Percentiles rank a stretch among this genome's conserved stretches.
phyloP scores from a whole-genome alignment of 2,113 vertebrate genomes.

The Eudyptes chrysolophus region DNA sequence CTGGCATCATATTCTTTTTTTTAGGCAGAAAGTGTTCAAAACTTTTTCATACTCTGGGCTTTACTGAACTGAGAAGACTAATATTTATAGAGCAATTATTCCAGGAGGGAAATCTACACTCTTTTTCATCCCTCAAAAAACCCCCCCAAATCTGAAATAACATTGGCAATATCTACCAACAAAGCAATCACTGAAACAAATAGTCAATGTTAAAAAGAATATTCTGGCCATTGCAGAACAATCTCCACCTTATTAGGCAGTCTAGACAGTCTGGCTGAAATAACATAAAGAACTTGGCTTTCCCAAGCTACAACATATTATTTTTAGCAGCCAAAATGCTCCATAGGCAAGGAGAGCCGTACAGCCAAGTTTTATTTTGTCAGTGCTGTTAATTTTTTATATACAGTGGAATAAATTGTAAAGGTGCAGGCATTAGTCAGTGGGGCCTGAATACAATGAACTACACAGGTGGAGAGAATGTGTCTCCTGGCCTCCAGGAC shows the following conservation, averaged over 20 bases:
- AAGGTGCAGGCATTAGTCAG: neutral
- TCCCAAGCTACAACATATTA: neutral
- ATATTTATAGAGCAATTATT: slow-evolving; percentile 15
- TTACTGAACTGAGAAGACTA: neutral
- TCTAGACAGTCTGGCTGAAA: slow-evolving; percentile 11
- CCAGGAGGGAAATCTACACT: neutral
- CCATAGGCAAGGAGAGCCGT: neutral
- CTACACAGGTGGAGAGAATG: neutral
- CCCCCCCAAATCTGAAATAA: neutral
- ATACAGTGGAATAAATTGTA: neutral
- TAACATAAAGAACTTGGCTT: slow-evolving; percentile 2
- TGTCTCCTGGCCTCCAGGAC: neutral
- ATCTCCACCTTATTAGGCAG: neutral
- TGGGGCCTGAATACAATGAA: neutral
- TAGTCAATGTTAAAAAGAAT: slow-evolving; percentile 11
- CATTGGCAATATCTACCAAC: neutral
- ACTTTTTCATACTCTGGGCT: neutral
- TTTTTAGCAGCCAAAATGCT: neutral
- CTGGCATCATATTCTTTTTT: neutral
- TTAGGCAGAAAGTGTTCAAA: neutral
- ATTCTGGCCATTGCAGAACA: neutral
- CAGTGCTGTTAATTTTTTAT: neutral
- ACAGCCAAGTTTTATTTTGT: neutral
- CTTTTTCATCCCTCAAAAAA: neutral
- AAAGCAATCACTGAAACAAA: slow-evolving; percentile 22